A percentile compares a stretch with the other conserved stretches of the same genome.
Evolutionary conservation across 92 coral and sea anemone species (phyloP).

Genomic region (Scolanthus callimorphus): DNA sequence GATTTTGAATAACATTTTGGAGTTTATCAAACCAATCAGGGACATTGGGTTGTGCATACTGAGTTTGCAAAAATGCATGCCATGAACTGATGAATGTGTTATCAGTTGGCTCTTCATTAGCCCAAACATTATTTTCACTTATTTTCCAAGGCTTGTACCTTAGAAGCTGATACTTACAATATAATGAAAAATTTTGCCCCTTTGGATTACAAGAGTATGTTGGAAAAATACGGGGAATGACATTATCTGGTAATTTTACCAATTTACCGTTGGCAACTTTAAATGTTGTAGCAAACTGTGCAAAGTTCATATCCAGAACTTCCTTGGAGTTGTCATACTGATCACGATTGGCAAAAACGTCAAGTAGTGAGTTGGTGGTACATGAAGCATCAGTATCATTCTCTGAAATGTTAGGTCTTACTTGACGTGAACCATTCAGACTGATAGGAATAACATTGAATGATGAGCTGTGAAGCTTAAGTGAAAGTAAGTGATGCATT

Average conservation of each 20-base stretch:
- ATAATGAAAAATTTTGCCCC: conserved; percentile 35
- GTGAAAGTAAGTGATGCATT: conserved; percentile 57
- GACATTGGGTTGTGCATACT: conserved; percentile 26
- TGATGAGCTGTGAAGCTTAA: conserved; percentile 52
- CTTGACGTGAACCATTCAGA: conserved; percentile 56
- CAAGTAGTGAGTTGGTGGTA: conserved; percentile 32
- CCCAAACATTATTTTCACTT: conserved; percentile 37
- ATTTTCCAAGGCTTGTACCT: conserved; percentile 43
- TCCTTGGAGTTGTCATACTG: conserved; percentile 16
- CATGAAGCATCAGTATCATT: neutral
- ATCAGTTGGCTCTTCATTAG: conserved; percentile 27
- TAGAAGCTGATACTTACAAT: conserved; percentile 44
- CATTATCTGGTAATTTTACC: conserved; percentile 17
- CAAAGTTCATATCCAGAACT: conserved; percentile 8
- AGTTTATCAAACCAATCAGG: conserved; percentile 47
- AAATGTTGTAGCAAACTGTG: conserved; percentile 37
- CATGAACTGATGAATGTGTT: conserved; percentile 13
- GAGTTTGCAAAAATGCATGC: conserved; percentile 36
- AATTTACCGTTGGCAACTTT: conserved; percentile 29
- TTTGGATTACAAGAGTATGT: conserved; percentile 42
- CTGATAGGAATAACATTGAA: conserved; percentile 57
- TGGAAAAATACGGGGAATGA: conserved; percentile 39
- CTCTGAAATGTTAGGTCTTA: conserved; percentile 11
- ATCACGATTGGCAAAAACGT: conserved; percentile 53
- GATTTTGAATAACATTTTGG: conserved; percentile 21